A percentile compares a stretch with the other conserved stretches of the same genome.
These are phyloP conservation scores for Furnarius figulus DNA, from an alignment of 2,113 vertebrate species.

Conservation along the genomic window DNA sequence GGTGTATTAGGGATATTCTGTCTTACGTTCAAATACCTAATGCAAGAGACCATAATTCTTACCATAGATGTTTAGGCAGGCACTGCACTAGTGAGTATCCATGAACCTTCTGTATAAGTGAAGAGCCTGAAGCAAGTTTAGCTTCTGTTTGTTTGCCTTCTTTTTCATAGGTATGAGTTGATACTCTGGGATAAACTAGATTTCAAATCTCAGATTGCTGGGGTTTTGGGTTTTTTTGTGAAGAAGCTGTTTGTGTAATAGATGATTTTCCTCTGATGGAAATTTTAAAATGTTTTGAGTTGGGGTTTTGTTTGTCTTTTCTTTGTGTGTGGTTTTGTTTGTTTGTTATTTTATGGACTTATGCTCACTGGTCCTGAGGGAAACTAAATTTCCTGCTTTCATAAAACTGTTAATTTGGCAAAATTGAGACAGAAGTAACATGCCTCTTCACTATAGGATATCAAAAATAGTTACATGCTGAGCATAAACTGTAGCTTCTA, in stretches of 20 bases:
- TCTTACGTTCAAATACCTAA: neutral
- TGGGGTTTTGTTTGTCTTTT: neutral
- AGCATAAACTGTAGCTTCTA: neutral
- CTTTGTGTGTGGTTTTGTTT: neutral
- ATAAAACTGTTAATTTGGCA: neutral
- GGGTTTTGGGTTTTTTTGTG: neutral
- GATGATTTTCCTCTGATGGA: neutral
- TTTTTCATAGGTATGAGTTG: neutral
- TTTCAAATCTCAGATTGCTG: neutral
- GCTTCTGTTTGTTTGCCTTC: neutral
- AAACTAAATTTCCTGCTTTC: neutral
- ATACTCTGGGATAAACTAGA: neutral
- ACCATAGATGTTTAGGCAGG: neutral
- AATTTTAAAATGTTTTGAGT: neutral
- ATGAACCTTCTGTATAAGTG: neutral
- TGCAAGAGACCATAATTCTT: neutral
- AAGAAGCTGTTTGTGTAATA: neutral
- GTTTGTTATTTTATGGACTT: neutral
- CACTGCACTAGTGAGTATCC: neutral
- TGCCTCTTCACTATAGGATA: neutral
- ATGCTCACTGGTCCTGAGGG: neutral
- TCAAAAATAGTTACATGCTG: neutral
- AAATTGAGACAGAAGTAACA: neutral
- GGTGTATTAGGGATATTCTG: neutral
- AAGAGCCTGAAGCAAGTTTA: neutral